These are phyloP conservation scores for Atopsyche davidsoni DNA, from an alignment of 1,140 invertebrate species.

Conservation along the genomic window DNA sequence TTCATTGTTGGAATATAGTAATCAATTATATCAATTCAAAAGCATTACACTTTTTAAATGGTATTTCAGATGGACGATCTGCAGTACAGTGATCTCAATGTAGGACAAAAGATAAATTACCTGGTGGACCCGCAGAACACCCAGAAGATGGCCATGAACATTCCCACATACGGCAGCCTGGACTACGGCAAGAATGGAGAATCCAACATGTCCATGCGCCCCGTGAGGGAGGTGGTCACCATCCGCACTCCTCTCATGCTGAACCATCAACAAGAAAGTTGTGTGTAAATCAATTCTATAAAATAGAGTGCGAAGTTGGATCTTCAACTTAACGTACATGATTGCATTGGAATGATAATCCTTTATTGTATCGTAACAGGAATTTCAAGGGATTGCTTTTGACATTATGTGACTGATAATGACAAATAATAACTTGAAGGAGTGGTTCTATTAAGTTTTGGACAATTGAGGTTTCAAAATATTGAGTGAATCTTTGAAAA, in stretches of 20 bases:
- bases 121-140: constrained; percentile 19
- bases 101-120: constrained; percentile 21
- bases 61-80: constrained; percentile 16
- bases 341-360: no score
- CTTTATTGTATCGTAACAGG: no score
- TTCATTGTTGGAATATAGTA: no score
- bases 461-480: no score
- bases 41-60: no score
- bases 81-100: constrained; percentile 14
- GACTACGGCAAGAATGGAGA: constrained; percentile 20
- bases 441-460: no score
- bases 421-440: no score
- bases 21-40: background rate
- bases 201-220: constrained; percentile 18
- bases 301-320: no score
- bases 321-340: no score
- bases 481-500: no score
- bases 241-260: constrained; percentile 68
- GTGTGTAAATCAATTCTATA: constrained; percentile 57
- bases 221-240: constrained; percentile 61
- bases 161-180: constrained; percentile 17
- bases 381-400: no score
- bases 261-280: constrained; percentile 66
- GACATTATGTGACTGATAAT: no score
- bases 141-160: constrained; percentile 4